Evolutionary conservation across 2,888 invertebrate genomes (phyloP), one percentile per base, ranked within the genome.

Genomic region (Tinea trinotella): DNA sequence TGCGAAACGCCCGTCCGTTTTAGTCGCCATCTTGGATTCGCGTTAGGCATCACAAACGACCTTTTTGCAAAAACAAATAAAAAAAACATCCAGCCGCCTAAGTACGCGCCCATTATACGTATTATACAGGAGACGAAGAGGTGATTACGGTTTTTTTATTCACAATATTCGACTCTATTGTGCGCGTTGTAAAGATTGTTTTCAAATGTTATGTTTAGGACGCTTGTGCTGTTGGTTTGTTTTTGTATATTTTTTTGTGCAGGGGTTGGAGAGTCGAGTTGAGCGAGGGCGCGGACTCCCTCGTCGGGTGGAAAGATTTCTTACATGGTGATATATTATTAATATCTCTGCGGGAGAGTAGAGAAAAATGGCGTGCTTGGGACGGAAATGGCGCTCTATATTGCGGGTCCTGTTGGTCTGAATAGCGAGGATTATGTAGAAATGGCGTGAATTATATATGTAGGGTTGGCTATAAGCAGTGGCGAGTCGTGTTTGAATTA

Each of bases 321-420:
- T 84, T 84, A 81, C 78, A 75, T 74, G 65, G 73, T 72, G 70
- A 77, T 83, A 76, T 78, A 80, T 79, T 83, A 82, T 80, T 79
- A 78, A 80, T 80, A 76, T 73, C 68, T 71, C 68, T 64, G 65
- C 73, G 74, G 78, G 66, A 63, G 67, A 62, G 61, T 62, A 60
- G 68, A 73, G 74, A 70, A 74, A 76, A 74, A 76, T 76, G 71
- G 75, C 68, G 67, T 59, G 67, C 64, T 71, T 67, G 66, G 64
- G 64, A 68, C 60, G 70, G 75, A 70, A 68, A 65, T 60, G 62
- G 60, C 62, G 68, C 68, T 65, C 66, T 74, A 76, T 74, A 73
- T 71, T 66, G 66, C 64, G 61, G 60, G 57, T 59, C 60, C 54
- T 19, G 57, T 46, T 56, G 55, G 56, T 58, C 56, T 58, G 59